These are phyloP conservation scores for Tragelaphus imberbis DNA, from an alignment of 2,113 vertebrate species.

Conservation along the genomic window DNA sequence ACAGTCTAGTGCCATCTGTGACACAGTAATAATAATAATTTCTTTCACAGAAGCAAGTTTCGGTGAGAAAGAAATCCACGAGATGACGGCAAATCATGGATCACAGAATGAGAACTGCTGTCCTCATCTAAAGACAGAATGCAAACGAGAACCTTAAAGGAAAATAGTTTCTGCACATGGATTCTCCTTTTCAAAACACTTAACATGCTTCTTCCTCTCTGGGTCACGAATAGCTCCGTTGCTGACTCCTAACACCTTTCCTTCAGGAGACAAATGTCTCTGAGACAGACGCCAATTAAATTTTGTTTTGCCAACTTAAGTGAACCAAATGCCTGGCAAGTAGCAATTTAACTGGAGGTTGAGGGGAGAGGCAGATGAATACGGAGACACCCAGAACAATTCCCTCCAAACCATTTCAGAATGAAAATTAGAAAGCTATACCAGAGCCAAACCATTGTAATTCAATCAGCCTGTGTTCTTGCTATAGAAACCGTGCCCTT, in stretches of 20 bases:
- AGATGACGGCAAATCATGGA: neutral
- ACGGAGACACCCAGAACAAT: neutral
- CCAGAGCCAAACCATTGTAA: neutral
- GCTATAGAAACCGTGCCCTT: neutral
- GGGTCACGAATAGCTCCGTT: neutral
- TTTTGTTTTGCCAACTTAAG: slow-evolving; percentile 13
- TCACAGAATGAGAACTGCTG: neutral
- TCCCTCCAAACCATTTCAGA: neutral
- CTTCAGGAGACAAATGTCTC: slow-evolving; percentile 1
- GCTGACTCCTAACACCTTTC: neutral
- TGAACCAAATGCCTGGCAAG: neutral
- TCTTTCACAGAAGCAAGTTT: neutral
- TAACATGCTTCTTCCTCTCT: neutral
- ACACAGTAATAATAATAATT: neutral
- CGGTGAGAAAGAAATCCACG: neutral
- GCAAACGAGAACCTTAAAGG: neutral
- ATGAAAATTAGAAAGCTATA: neutral
- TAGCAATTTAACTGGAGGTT: neutral
- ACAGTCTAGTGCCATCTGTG: neutral
- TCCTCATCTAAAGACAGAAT: neutral
- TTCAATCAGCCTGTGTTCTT: neutral
- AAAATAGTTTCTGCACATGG: slow-evolving; percentile 10
- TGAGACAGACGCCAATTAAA: neutral
- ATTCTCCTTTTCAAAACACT: neutral
- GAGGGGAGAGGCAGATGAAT: neutral